Base-by-base conservation (phyloP, 1,140 invertebrate genomes). In the Panagrolaimus sp. region DNA sequence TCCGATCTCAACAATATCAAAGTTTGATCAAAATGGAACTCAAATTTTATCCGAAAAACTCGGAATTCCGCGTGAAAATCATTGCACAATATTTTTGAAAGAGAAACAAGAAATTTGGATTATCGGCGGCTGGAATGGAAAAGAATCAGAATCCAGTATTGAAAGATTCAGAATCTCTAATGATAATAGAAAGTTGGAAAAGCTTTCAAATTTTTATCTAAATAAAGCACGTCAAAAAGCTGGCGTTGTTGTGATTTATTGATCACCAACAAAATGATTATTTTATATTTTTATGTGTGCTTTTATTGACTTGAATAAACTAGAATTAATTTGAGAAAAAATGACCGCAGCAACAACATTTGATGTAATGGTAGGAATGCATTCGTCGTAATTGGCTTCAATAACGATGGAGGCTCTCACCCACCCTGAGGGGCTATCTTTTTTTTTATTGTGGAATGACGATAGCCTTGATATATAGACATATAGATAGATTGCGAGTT, bases 121-220 rank as follows among this genome's bases (percentile, higher is more conserved):
- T n/a, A 70, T 72, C 15, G 71, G 71, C 7, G 71, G 71, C 10
- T 72, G 71, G 71, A 32, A 72, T 28, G 71, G 71, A 15, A 0
- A 43, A 38, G 15, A 17, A 26, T 70, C 71, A 9, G 43, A 72
- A 26, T 21, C 21, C 21, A 28, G 21, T 43, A 64, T 71, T 28
- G 71, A 72, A 52, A 28, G 64, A 17, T 72, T 72, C 38, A 43
- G 17, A 8, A n/a, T 58, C n/a, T 26, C 52, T 2, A 14, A 21
- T 1, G 5, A 58, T 58, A 10, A 21, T 10, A 5, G 21, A 2
- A 21, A 28, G 28, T n/a, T 58, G 10, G 21, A 58, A 10, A 58
- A 58, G 52, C 10, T 28, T 5, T 12, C 21, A 58, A 21, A 0
- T 2, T 5, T 58, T 21, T 21, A 21, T 26, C 5, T 58, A n/a